phyloP scores from a whole-genome alignment of 2,888 invertebrate species.

The Liopterus haemorrhoidalis region DNA sequence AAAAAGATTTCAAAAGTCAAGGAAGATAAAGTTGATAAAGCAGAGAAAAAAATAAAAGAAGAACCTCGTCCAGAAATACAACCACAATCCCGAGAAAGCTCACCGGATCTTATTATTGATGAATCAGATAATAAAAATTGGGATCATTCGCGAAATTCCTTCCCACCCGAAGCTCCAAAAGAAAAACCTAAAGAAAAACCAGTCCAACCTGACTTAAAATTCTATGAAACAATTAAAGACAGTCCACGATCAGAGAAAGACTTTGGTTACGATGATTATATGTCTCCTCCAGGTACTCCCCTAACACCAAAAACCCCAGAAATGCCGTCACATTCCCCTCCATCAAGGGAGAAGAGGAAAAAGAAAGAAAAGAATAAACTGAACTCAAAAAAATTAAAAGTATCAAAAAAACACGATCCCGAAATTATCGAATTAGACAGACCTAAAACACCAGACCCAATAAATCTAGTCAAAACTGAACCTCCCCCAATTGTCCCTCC shows the following conservation, averaged over 20 bases:
- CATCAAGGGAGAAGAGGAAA: slow-evolving; percentile 50
- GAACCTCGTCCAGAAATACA: slow-evolving; percentile 26
- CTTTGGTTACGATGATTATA: slow-evolving; percentile 41
- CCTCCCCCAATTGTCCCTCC: slow-evolving; percentile 34
- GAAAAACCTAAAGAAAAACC: slow-evolving; percentile 42
- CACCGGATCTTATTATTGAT: slow-evolving; percentile 46
- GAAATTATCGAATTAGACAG: slow-evolving; percentile 34
- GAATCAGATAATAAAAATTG: slow-evolving; percentile 36
- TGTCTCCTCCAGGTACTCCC: slow-evolving; percentile 52
- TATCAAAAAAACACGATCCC: slow-evolving; percentile 19
- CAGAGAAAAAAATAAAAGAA: slow-evolving; percentile 43
- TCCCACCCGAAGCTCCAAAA: slow-evolving; percentile 50
- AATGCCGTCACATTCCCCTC: slow-evolving; percentile 52
- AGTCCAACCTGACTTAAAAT: slow-evolving; percentile 38
- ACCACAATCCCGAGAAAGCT: slow-evolving; percentile 42
- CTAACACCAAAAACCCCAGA: slow-evolving; percentile 55
- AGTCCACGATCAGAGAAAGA: slow-evolving; percentile 43
- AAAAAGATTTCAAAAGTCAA: slow-evolving; percentile 78
- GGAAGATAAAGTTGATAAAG: slow-evolving; percentile 53
- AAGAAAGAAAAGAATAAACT: slow-evolving; percentile 43
- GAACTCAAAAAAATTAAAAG: slow-evolving; percentile 31
- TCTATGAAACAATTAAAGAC: slow-evolving; percentile 44
- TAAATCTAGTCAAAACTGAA: slow-evolving; percentile 27
- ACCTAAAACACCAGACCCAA: slow-evolving; percentile 42
- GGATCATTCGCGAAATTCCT: slow-evolving; percentile 25